These are phyloP conservation scores for Stercorarius parasiticus DNA, from an alignment of 2,113 vertebrate species.

Conservation along the genomic window DNA sequence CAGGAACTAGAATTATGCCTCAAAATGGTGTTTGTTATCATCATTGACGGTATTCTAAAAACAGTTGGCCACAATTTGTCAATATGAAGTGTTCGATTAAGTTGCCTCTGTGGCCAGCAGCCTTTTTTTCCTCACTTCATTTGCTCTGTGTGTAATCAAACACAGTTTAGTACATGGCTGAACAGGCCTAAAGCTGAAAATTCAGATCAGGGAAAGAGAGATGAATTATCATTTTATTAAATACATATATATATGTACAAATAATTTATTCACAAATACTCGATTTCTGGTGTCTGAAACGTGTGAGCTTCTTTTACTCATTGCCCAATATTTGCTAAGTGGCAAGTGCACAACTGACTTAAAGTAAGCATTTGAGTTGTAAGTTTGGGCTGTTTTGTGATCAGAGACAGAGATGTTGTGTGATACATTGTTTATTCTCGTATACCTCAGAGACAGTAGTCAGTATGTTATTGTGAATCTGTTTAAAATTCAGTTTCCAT, in stretches of 20 bases:
- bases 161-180: neutral
- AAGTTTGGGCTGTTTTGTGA: neutral
- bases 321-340: neutral
- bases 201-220: neutral
- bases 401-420: neutral
- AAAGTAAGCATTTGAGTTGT: neutral
- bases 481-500: neutral
- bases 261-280: neutral
- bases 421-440: neutral
- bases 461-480: neutral
- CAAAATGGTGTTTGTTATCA: neutral
- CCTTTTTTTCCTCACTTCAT: neutral
- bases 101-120: neutral
- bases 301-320: neutral
- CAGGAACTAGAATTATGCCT: neutral
- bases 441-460: neutral
- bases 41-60: neutral
- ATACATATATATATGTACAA: neutral
- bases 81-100: neutral
- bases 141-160: neutral
- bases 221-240: neutral
- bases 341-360: neutral
- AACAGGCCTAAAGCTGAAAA: neutral
- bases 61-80: neutral
- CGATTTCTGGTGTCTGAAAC: neutral